Conservation (phyloP, 2,888 invertebrate genomes). For the Cenopis cana region DNA sequence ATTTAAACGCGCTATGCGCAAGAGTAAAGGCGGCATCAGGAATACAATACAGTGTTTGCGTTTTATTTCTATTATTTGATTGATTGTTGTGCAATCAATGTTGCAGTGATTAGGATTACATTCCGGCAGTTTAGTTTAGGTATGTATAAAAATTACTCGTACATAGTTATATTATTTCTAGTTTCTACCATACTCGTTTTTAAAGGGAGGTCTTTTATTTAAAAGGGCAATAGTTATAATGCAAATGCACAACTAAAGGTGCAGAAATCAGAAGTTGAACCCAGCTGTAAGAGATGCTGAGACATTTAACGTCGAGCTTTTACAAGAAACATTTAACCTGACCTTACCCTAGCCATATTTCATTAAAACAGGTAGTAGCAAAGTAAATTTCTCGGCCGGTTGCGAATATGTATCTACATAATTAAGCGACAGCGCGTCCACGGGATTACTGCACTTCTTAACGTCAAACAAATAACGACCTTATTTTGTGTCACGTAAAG, state of each 20-base stretch:
- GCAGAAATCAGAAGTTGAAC: not conserved
- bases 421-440: conserved; percentile 31
- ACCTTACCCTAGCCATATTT: conserved; percentile 26
- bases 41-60: not conserved
- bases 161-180: no score
- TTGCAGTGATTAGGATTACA: not conserved
- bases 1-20: not conserved
- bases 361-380: conserved; percentile 28
- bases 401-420: conserved; percentile 34
- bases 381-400: conserved; percentile 16
- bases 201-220: no score
- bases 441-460: conserved; percentile 21
- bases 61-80: conserved; percentile 4
- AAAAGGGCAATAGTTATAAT: no score
- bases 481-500: not conserved
- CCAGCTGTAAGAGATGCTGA: not conserved
- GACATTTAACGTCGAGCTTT: conserved; percentile 17
- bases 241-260: not conserved
- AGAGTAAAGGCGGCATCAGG: not conserved
- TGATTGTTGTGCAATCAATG: not conserved
- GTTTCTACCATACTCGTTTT: no score
- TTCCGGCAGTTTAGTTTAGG: no score
- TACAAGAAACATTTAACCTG: conserved; percentile 24
- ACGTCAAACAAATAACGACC: conserved; percentile 2
- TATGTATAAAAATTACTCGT: no score